Evolutionary conservation across 2,113 vertebrate genomes (phyloP).

Genomic region (Maccullochella peelii): DNA sequence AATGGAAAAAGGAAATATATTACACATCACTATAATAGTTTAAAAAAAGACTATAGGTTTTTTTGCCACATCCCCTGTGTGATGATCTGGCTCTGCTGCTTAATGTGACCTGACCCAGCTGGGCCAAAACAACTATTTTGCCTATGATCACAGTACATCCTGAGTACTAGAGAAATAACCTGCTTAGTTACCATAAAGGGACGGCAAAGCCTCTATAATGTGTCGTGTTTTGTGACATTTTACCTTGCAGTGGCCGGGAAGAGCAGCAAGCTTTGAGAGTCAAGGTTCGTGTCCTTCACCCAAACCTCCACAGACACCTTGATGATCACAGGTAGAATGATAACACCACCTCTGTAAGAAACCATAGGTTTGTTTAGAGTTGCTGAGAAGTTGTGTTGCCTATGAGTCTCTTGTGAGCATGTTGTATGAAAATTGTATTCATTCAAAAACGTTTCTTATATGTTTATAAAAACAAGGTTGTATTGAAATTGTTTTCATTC

Average conservation of each 20-base stretch:
- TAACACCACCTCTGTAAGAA: conserved; percentile 23
- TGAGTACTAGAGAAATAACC: conserved; percentile 38
- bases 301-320: conserved; percentile 89
- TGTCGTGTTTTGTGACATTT: conserved; percentile 38
- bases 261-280: conserved; percentile 97
- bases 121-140: conserved; percentile 6
- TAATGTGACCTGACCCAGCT: background rate
- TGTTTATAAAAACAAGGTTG: conserved; percentile 24
- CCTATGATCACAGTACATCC: conserved; percentile 67
- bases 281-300: conserved; percentile 97
- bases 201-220: background rate
- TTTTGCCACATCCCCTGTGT: background rate
- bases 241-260: conserved; percentile 91
- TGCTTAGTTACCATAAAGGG: background rate
- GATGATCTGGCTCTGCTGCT: background rate
- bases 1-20: background rate
- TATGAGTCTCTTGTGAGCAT: conserved; percentile 35
- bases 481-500: conserved; percentile 14
- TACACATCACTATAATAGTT: too few species aligned
- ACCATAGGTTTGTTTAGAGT: conserved; percentile 17
- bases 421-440: conserved; percentile 34
- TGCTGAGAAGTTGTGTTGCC: conserved; percentile 22
- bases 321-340: conserved; percentile 45
- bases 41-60: too few species aligned
- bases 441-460: conserved; percentile 1